A percentile compares a stretch with the other conserved stretches of the same genome.
These are phyloP conservation scores for Ctenicera cuprea DNA, from an alignment of 2,888 invertebrate species.

Conservation along the genomic window DNA sequence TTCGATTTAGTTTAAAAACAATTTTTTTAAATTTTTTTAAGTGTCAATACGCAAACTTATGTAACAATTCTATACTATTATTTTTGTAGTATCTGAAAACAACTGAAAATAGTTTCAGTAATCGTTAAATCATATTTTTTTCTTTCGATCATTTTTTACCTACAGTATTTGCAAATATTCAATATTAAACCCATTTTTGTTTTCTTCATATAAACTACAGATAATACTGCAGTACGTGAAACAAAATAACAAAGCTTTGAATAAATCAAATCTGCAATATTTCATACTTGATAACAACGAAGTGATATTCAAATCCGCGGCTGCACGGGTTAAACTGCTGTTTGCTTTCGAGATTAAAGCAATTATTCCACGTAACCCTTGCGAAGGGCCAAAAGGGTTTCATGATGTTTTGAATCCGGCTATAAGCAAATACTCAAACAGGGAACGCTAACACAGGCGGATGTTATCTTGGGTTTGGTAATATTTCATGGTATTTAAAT, in stretches of 20 bases:
- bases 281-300: conserved; percentile 1
- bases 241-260: conserved; percentile 23
- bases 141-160: too few species aligned
- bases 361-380: conserved; percentile 52
- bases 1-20: too few species aligned
- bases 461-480: conserved; percentile 49
- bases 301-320: conserved; percentile 53
- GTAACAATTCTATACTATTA: too few species aligned
- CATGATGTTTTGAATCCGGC: conserved; percentile 1
- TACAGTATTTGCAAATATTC: too few species aligned
- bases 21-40: too few species aligned
- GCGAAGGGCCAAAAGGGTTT: conserved; percentile 17
- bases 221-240: not conserved
- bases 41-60: too few species aligned
- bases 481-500: conserved; percentile 56
- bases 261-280: conserved; percentile 30
- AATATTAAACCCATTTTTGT: too few species aligned
- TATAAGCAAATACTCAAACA: conserved; percentile 44
- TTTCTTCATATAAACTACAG: not conserved
- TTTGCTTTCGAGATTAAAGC: conserved; percentile 54
- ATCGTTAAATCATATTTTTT: too few species aligned
- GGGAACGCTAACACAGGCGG: conserved; percentile 22
- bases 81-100: too few species aligned
- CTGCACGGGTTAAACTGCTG: conserved; percentile 49
- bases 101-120: too few species aligned